Evolutionary conservation across 2,113 vertebrate genomes (phyloP).

Genomic region (Carollia perspicillata): DNA sequence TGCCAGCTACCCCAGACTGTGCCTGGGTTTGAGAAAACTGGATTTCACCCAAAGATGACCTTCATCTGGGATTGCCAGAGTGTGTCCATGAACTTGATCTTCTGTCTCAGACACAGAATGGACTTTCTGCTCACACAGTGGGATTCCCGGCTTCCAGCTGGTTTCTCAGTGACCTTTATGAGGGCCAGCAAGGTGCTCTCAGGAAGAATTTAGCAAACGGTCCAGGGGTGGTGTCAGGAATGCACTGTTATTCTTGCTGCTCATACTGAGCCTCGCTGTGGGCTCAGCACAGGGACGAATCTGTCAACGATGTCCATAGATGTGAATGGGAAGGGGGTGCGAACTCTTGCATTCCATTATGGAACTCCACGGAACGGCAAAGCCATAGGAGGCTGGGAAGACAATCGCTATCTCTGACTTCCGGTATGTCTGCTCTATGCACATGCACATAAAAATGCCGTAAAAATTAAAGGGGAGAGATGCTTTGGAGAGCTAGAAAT

Average conservation of each 20-base stretch:
- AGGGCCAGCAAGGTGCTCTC: neutral
- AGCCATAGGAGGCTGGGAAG: neutral
- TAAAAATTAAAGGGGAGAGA: neutral
- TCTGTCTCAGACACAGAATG: rapidly evolving
- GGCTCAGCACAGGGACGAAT: neutral
- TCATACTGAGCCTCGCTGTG: neutral
- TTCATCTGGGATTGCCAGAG: neutral
- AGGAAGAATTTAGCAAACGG: neutral
- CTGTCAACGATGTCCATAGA: neutral
- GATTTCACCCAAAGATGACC: neutral
- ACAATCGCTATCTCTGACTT: neutral
- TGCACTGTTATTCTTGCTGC: neutral
- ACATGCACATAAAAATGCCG: neutral
- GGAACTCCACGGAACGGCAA: neutral
- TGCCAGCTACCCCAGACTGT: neutral
- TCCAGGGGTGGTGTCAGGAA: neutral
- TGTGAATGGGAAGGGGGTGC: neutral
- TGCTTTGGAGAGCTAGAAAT: neutral
- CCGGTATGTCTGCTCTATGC: rapidly evolving
- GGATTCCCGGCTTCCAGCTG: neutral
- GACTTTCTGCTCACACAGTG: neutral
- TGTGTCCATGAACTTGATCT: neutral
- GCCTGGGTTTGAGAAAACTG: neutral
- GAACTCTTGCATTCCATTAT: neutral
- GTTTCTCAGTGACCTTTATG: neutral